Evolutionary conservation across 2,113 vertebrate species (phyloP).

Genomic region (Synodontis membranacea): DNA sequence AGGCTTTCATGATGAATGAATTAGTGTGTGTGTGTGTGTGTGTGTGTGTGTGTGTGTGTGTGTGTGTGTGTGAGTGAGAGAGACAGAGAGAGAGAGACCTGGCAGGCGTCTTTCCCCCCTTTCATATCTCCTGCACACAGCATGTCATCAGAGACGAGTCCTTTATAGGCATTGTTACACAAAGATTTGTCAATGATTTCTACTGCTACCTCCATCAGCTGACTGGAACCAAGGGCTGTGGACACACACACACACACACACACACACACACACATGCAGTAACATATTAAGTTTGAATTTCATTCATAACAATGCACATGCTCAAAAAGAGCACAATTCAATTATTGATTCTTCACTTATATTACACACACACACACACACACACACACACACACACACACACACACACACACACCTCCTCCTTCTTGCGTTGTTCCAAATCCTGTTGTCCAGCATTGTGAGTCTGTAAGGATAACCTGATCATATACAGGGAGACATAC

Average conservation of each 20-base stretch:
- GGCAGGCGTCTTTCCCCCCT: conserved; percentile 80
- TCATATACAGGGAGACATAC: conserved; percentile 78
- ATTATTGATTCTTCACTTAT: neutral
- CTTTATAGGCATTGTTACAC: conserved; percentile 77
- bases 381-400: conserved; percentile 16
- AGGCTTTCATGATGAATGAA: neutral
- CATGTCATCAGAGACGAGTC: conserved; percentile 75
- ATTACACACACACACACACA: conserved; percentile 14
- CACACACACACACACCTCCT: conserved; percentile 33
- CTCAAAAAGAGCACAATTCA: neutral
- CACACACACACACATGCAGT: neutral
- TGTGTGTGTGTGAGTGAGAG: neutral
- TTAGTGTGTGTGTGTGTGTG: neutral
- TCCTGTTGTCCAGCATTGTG: conserved; percentile 80
- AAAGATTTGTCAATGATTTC: conserved; percentile 73
- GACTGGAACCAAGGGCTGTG: conserved; percentile 51
- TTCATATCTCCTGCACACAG: conserved; percentile 80
- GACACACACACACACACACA: neutral
- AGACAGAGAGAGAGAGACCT: no score
- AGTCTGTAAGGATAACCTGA: conserved; percentile 70
- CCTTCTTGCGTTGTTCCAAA: conserved; percentile 69
- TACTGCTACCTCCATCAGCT: conserved; percentile 62
- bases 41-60: neutral
- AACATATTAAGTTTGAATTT: neutral
- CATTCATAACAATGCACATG: neutral